A percentile compares a stretch with the other conserved stretches of the same genome.
Evolutionary conservation across 2,888 invertebrate genomes (phyloP).

Genomic region (Himalopsyche tibetana): DNA sequence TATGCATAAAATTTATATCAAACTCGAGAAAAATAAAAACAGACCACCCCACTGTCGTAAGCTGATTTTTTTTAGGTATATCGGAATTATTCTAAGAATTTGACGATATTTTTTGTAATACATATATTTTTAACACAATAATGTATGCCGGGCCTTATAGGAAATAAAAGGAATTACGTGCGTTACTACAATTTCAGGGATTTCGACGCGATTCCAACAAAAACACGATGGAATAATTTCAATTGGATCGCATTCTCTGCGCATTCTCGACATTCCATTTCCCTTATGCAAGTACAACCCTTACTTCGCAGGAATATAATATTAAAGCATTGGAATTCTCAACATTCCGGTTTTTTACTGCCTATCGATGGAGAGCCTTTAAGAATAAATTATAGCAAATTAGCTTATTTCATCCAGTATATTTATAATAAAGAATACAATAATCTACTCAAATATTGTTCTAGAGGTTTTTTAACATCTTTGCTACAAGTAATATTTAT

Average conservation of each 20-base stretch:
- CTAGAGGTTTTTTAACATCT: too few relatives aligned
- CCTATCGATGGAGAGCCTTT: too few relatives aligned
- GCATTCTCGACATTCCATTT: neutral
- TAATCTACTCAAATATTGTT: too few relatives aligned
- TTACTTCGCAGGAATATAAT: neutral
- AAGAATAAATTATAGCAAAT: too few relatives aligned
- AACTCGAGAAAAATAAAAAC: too few relatives aligned
- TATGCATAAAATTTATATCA: too few relatives aligned
- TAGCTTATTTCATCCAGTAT: too few relatives aligned
- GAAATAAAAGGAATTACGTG: neutral
- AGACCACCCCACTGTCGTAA: too few relatives aligned
- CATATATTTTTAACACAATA: neutral
- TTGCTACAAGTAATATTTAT: too few relatives aligned
- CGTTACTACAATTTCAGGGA: constrained; percentile 15
- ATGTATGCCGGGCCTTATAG: neutral
- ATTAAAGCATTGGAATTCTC: too few relatives aligned
- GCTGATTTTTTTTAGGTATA: neutral
- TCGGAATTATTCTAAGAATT: neutral
- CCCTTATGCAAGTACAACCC: neutral
- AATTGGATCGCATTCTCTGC: constrained; percentile 26
- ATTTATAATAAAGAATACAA: too few relatives aligned
- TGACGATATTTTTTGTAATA: neutral
- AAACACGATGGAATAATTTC: constrained; percentile 27
- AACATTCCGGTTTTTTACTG: too few relatives aligned
- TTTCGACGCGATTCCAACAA: constrained; percentile 21